These are phyloP conservation scores for Drosophila leonis DNA, from an alignment of 2,888 invertebrate genomes.

Conservation along the genomic window DNA sequence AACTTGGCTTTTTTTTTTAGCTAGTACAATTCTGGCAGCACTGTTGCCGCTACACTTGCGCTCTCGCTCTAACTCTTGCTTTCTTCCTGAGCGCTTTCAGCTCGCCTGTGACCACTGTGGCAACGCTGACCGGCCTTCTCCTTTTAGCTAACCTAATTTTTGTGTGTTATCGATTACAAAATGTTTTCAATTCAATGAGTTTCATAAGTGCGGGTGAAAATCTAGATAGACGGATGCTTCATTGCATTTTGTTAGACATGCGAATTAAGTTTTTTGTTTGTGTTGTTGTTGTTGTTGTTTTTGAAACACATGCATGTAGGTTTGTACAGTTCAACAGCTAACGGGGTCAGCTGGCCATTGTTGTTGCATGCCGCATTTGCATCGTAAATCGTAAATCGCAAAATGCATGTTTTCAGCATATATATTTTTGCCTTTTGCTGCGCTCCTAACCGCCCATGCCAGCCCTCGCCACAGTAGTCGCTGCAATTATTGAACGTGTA, in stretches of 20 bases:
- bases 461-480: slow-evolving; percentile 7
- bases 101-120: slow-evolving; percentile 6
- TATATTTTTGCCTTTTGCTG: slow-evolving; percentile 46
- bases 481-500: slow-evolving; percentile 60
- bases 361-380: slow-evolving; percentile 70
- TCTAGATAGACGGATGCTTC: slow-evolving; percentile 40
- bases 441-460: slow-evolving; percentile 4
- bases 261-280: slow-evolving; percentile 35
- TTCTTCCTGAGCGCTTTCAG: neutral
- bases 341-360: slow-evolving; percentile 75
- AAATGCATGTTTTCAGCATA: slow-evolving; percentile 60
- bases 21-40: neutral
- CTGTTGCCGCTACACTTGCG: neutral
- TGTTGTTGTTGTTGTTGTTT: slow-evolving; percentile 27
- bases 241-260: slow-evolving; percentile 45
- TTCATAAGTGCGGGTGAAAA: slow-evolving; percentile 41
- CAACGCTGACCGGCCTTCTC: slow-evolving; percentile 13
- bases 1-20: neutral
- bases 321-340: slow-evolving; percentile 76
- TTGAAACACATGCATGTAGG: slow-evolving; percentile 10
- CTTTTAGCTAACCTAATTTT: slow-evolving; percentile 23
- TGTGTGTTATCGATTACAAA: slow-evolving; percentile 37
- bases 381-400: slow-evolving; percentile 52
- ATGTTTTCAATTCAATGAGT: slow-evolving; percentile 60
- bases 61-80: slow-evolving; percentile 11